Evolutionary conservation across 2,888 invertebrate species (phyloP), one percentile per base, ranked within the genome.

Genomic region (Polyommatus icarus): DNA sequence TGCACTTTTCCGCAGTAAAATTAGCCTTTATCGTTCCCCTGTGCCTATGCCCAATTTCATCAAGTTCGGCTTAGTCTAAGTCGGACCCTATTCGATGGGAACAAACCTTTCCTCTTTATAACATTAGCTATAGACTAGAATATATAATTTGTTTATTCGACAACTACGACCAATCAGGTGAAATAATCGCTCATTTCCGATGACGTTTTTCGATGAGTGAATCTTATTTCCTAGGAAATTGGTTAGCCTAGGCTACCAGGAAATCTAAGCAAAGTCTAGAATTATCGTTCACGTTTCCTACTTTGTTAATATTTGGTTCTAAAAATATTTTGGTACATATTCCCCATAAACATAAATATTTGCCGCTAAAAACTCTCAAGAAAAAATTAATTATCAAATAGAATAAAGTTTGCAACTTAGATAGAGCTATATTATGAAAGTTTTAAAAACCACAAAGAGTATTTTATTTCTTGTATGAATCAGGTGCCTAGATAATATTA

Each of bases 221-320:
- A 67, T 67, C 67, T 67, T 6, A 29, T 67, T 67, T 67, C 67
- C 67, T 67, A 67, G 67, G 67, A 67, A 67, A 67, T 67, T 15
- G 6, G 29, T 18, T 67, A 15, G 67, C 15, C 18, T 67, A 67
- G 67, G 29, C 67, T 67, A 54, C 18, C 50, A 54, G 50, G 50
- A 54, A 54, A 54, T 54, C 18, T 54, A 54, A 54, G 50, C 12
- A 15, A 54, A 54, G 50, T 54, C 50, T 54, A 54, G 50, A 3
- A 54, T 67, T 67, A 32, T 15, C 29, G 15, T 29, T 32, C 10
- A 67, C 29, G 18, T 32, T 67, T 67, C 29, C 67, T 32, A 15
- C 15, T 32, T 67, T 6, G 67, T 15, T 67, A 29, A 67, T 67
- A 12, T 67, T 67, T 18, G 54, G 5, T 54, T 54, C 15, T 18